A percentile compares a stretch with the other conserved stretches of the same genome.
Conservation (phyloP, 2,888 invertebrate species). For the Teinopalpus imperialis region DNA sequence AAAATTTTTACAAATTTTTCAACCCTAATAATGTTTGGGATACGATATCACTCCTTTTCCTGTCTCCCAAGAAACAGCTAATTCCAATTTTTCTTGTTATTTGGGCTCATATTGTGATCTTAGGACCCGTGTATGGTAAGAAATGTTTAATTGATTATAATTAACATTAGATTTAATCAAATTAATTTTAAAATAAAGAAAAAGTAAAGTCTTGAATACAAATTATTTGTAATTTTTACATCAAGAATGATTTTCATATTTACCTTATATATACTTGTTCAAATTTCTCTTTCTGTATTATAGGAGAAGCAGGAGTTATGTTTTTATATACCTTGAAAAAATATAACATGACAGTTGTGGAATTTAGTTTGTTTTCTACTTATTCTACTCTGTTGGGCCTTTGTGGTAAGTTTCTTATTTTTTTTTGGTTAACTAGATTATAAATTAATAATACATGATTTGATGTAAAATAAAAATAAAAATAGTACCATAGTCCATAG, state of each 20-base stretch:
- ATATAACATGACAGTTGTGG: slow-evolving; percentile 76
- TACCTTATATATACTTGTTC: too few relatives aligned
- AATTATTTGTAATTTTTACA: neutral
- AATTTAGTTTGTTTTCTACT: slow-evolving; percentile 75
- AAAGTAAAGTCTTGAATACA: neutral
- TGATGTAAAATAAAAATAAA: too few relatives aligned
- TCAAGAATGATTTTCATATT: neutral
- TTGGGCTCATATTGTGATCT: slow-evolving; percentile 62
- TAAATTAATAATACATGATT: too few relatives aligned
- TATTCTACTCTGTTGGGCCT: slow-evolving; percentile 73
- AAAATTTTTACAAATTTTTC: slow-evolving; percentile 54
- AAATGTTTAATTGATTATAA: slow-evolving; percentile 18
- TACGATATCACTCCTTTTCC: slow-evolving; percentile 62
- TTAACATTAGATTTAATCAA: neutral
- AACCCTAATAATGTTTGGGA: slow-evolving; percentile 63
- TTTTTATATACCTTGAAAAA: slow-evolving; percentile 74
- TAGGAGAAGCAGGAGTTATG: slow-evolving; percentile 75
- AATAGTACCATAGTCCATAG: too few relatives aligned
- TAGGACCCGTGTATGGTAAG: slow-evolving; percentile 72
- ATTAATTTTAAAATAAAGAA: too few relatives aligned
- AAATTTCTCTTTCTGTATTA: too few relatives aligned
- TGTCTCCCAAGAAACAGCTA: slow-evolving; percentile 45
- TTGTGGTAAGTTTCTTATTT: slow-evolving; percentile 59
- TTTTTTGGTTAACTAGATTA: neutral
- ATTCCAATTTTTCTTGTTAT: slow-evolving; percentile 59